Percentiles rank a stretch among this genome's conserved stretches.
Conservation (phyloP, 2,113 vertebrate species). For the Planiliza haematocheilus region DNA sequence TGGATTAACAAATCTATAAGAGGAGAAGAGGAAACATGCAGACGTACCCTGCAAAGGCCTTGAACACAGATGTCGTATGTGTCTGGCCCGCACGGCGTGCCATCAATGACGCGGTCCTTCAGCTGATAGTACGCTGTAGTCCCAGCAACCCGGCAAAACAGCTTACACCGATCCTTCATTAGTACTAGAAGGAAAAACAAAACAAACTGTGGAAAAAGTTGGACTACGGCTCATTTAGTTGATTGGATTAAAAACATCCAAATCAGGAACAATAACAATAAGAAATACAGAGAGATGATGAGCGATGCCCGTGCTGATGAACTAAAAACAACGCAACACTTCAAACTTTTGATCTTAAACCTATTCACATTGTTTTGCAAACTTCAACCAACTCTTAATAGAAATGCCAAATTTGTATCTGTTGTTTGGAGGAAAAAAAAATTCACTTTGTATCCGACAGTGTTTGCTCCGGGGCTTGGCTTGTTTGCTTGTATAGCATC, state of each 20-base stretch:
- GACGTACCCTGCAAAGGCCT: constrained; percentile 94
- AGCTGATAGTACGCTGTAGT: constrained; percentile 95
- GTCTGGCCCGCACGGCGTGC: constrained; percentile 93
- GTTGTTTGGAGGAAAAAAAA: constrained; percentile 34
- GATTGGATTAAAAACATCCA: background rate
- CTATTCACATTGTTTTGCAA: constrained; percentile 14
- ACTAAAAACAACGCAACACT: constrained; percentile 5
- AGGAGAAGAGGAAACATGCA: constrained; percentile 1
- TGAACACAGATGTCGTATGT: constrained; percentile 97
- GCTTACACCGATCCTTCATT: constrained; percentile 98
- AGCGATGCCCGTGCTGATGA: background rate
- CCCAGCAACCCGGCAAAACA: constrained; percentile 95
- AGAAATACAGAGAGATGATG: background rate
- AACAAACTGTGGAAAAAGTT: constrained; percentile 1
- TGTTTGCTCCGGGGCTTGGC: constrained; percentile 32
- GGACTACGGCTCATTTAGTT: background rate
- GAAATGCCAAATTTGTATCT: constrained; percentile 11
- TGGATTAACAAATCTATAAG: background rate
- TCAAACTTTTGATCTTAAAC: constrained; percentile 25
- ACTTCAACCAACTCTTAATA: constrained; percentile 3
- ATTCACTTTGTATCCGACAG: constrained; percentile 36
- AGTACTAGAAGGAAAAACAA: constrained; percentile 82
- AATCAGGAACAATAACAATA: constrained; percentile 2
- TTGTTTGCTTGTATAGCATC: constrained; percentile 57
- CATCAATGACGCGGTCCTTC: constrained; percentile 93